Conservation (phyloP, 2,888 invertebrate species). For the Ellobium chinense region DNA sequence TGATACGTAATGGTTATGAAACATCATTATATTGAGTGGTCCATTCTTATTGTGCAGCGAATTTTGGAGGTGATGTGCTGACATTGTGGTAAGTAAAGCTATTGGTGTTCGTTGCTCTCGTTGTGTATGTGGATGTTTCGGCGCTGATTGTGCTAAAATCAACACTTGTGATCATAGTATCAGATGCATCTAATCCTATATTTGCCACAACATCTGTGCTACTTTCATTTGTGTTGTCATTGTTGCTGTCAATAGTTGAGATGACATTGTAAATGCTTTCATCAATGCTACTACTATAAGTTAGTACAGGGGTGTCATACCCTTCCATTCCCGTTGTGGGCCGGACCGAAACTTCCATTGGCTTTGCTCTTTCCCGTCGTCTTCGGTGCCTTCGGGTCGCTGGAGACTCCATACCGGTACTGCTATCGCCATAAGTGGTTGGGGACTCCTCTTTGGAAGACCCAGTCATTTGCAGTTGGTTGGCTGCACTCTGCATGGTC, state of each 20-base stretch:
- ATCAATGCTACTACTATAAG: slow-evolving; percentile 72
- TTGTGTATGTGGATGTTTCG: neutral
- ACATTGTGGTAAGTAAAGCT: neutral
- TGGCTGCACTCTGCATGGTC: slow-evolving; percentile 58
- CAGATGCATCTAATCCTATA: neutral
- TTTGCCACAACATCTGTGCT: neutral
- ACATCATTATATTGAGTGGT: too few relatives aligned
- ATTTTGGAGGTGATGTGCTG: slow-evolving; percentile 15
- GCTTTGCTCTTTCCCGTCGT: slow-evolving; percentile 63
- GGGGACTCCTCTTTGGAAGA: slow-evolving; percentile 52
- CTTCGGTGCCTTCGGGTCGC: slow-evolving; percentile 53
- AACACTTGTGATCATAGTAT: neutral
- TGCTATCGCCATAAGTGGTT: slow-evolving; percentile 48
- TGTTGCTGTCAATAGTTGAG: too few relatives aligned
- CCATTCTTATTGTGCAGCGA: neutral
- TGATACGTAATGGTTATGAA: too few relatives aligned
- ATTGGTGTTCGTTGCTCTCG: slow-evolving; percentile 11
- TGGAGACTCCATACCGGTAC: slow-evolving; percentile 39
- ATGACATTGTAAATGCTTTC: slow-evolving; percentile 57
- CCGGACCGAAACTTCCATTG: slow-evolving; percentile 68
- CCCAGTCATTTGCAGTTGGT: slow-evolving; percentile 46
- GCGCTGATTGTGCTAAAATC: neutral
- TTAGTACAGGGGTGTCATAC: slow-evolving; percentile 57
- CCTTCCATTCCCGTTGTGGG: slow-evolving; percentile 60
- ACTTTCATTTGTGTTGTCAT: neutral